Conservation (phyloP, 2,888 invertebrate genomes). For the Lepas anatifera region DNA sequence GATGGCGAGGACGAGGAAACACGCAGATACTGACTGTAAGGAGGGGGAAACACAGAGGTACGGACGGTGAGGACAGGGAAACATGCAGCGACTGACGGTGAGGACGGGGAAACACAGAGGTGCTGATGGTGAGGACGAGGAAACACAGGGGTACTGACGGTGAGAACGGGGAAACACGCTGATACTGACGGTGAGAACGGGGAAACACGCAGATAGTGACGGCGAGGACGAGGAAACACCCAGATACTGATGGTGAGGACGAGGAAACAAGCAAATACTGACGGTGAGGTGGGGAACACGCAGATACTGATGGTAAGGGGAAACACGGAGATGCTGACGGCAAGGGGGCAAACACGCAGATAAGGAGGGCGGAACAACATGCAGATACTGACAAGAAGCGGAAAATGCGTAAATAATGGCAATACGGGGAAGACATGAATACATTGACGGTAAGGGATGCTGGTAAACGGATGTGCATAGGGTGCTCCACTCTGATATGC, state of each 20-base stretch:
- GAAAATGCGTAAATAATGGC: too few relatives aligned
- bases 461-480: neutral
- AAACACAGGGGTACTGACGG: neutral
- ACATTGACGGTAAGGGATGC: neutral
- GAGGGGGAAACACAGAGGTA: neutral
- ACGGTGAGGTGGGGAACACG: neutral
- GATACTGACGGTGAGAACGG: neutral
- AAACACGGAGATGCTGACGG: neutral
- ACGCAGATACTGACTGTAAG: neutral
- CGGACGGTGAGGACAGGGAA: neutral
- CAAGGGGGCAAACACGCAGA: neutral
- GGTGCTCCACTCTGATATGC: too few relatives aligned
- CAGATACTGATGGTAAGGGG: neutral
- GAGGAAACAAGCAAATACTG: neutral
- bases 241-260: neutral
- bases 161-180: neutral
- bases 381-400: too few relatives aligned
- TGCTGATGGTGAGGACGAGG: neutral
- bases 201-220: neutral
- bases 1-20: too few relatives aligned
- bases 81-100: neutral
- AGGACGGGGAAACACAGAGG: neutral
- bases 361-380: neutral
- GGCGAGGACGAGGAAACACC: neutral
- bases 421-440: too few relatives aligned